phyloP scores from a whole-genome alignment of 2,113 vertebrate genomes.

The Gallinago jamesoni region DNA sequence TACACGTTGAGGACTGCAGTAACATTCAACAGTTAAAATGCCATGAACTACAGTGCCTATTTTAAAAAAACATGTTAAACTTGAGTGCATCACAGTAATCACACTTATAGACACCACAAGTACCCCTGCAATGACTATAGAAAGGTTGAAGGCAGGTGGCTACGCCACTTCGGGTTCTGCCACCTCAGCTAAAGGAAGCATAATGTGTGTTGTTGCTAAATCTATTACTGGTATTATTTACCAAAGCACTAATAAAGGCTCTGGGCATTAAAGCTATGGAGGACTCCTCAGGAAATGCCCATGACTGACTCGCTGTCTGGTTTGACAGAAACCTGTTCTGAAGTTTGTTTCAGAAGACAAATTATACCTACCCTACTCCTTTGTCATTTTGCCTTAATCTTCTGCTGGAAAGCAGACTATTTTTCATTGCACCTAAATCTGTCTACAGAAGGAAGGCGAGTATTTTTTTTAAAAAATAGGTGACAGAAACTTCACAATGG shows the following conservation, averaged over 20 bases:
- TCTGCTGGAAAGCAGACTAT: not conserved
- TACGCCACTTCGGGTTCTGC: not conserved
- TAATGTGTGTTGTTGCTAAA: not conserved
- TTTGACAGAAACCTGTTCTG: not conserved
- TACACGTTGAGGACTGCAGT: not conserved
- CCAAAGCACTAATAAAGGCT: not conserved
- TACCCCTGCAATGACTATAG: not conserved
- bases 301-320: not conserved
- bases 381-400: not conserved
- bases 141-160: not conserved
- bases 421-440: not conserved
- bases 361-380: not conserved
- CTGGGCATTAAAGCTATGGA: not conserved
- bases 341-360: not conserved
- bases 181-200: not conserved
- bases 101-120: not conserved
- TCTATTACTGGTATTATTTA: not conserved
- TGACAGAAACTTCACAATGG: not conserved
- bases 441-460: not conserved
- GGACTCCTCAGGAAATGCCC: not conserved
- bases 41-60: not conserved
- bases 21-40: not conserved
- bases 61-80: not conserved
- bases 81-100: fast-evolving
- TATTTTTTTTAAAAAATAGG: not conserved